These are phyloP conservation scores for Pogonus chalceus DNA, from an alignment of 1,140 invertebrate genomes.

Conservation along the genomic window DNA sequence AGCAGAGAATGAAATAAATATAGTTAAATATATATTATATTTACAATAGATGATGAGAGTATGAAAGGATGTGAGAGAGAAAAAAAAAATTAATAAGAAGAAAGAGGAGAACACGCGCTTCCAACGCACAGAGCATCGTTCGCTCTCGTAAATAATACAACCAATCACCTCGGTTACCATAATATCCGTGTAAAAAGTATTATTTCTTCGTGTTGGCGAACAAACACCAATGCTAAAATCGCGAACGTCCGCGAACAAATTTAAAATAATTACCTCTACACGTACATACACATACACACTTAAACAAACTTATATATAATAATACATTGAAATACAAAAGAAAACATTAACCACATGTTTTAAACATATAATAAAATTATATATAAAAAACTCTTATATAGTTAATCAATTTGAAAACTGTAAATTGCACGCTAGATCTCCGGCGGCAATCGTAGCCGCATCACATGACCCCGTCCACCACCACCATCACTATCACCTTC, in stretches of 20 bases:
- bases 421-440: constrained; percentile 3
- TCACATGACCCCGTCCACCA: constrained; percentile 3
- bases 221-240: constrained; percentile 1
- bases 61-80: background rate
- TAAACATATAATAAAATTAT: background rate
- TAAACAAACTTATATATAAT: constrained; percentile 1
- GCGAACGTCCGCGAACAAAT: background rate
- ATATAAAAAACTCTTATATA: constrained; percentile 1
- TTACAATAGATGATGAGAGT: background rate
- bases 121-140: constrained; percentile 5
- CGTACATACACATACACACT: background rate
- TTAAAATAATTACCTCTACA: background rate
- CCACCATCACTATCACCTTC: background rate
- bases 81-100: background rate
- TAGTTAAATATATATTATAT: background rate
- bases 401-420: constrained; percentile 1
- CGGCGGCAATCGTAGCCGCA: background rate
- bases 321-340: background rate
- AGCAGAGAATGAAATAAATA: background rate
- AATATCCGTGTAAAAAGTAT: background rate
- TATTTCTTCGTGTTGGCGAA: background rate
- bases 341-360: background rate
- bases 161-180: background rate
- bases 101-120: background rate
- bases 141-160: constrained; percentile 2